Evolutionary conservation across 2,113 vertebrate species (phyloP), one percentile per base, ranked within the genome.

Genomic region (Clarias batrachus): DNA sequence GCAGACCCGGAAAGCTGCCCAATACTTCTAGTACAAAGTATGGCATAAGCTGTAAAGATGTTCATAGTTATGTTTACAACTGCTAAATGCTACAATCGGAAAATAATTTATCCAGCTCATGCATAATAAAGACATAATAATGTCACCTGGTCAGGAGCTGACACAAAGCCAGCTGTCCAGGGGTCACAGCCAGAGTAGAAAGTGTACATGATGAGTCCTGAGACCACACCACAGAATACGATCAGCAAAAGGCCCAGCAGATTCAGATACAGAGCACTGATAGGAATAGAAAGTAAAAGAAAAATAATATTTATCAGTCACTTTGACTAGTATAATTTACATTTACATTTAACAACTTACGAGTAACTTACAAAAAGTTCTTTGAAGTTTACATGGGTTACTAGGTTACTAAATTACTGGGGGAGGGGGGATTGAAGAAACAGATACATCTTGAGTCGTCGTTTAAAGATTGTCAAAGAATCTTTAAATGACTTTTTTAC

Each of bases 1-100:
- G 96, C 3, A 97, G 93, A 76, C 96, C 97, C 68, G 96, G 96
- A 91, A 94, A 92, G 0, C 91, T 92, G 16, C 94, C 89, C 87
- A 97, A 95, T 85, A 97, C 93, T 48, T 96, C 95, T 96, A 97
- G 95, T 41, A 97, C 96, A 90, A 97, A 97, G 83, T 97, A 97
- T 0, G 97, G 96, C 96, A 97, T 96, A 87, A 97, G 91, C 96
- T 97, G 83, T 33, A 87, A 85, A 84, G 16, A 82, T 84, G 84
- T 56, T 73, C 21, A 82, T 37, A 63, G 1, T 66, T 82, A 60
- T 57, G 62, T 11, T 57, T 14, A 73, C 52, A 11, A 60, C 59
- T 9, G 23, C 12, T 41, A 74, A 84, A 23, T 60, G 8, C 12
- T 11, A 52, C 37, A 23, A 52, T 59, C 1, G 54, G n/a, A 52